Conservation (phyloP, 2,113 vertebrate species). For the Ranitomeya variabilis region DNA sequence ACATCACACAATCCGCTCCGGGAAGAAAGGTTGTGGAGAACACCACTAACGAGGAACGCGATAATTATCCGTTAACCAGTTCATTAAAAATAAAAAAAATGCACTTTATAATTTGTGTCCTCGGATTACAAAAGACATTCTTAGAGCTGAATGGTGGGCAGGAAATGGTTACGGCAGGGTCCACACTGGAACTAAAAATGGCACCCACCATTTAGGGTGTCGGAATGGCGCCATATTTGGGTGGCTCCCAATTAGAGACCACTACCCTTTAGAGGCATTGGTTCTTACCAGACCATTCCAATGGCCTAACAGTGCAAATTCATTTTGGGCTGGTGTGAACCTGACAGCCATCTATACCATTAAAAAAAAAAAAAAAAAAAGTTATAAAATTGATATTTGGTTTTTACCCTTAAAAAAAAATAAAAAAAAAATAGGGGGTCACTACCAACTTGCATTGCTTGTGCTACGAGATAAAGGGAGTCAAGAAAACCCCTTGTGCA, state of each 20-base stretch:
- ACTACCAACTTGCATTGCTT: constrained; percentile 72
- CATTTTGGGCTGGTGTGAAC: background rate
- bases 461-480: constrained; percentile 59
- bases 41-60: background rate
- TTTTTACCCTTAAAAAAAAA: constrained; percentile 5
- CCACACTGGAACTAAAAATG: background rate
- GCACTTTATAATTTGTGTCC: constrained; percentile 42
- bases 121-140: constrained; percentile 28
- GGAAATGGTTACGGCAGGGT: background rate
- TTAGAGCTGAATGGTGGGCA: constrained; percentile 36
- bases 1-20: background rate
- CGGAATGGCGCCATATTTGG: background rate
- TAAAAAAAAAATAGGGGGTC: background rate
- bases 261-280: too few species aligned
- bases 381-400: constrained; percentile 5
- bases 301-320: background rate
- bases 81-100: constrained; percentile 17
- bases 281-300: background rate
- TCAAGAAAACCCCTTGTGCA: background rate
- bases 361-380: background rate
- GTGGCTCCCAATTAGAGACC: background rate
- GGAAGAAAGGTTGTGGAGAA: background rate
- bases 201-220: background rate
- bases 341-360: background rate
- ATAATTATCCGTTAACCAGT: rapidly evolving